Base-by-base conservation (phyloP, 2,888 invertebrate species). In the Aphelenchoides bicaudatus region DNA sequence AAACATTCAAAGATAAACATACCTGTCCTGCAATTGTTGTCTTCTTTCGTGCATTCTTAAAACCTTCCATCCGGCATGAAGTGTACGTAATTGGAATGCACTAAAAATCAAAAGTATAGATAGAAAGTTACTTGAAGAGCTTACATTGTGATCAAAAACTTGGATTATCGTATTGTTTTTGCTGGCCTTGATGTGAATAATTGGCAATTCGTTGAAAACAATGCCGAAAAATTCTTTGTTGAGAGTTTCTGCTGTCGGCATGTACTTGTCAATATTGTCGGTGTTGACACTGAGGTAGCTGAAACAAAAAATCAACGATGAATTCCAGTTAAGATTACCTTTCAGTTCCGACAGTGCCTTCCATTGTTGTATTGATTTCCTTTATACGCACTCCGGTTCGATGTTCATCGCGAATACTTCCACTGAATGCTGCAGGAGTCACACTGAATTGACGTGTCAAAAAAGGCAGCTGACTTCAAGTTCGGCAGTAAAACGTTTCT, bases 21-120 rank as follows among this genome's bases (percentile, higher is more conserved):
- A n/a, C n/a, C n/a, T 96, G 93, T 1, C 92, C 94, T 37, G 94
- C 94, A 74, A 94, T 88, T 79, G 91, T 93, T 3, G 94, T 94
- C 62, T 93, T 93, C 81, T 94, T 94, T 70, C 88, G 87, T 0
- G 91, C 87, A 80, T 93, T 90, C 81, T 91, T 92, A 78, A 92
- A 96, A 3, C 94, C 94, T 80, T 93, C 93, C 71, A 87, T 84
- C 0, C 93, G 92, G 30, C 73, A 72, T 19, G 76, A 76, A 8
- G 76, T 76, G 48, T 75, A 74, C 13, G 70, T 72, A 50, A 75
- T 67, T 27, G 31, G 19, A 13, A 54, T 60, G 27, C 6, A 34
- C 49, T 59, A 58, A 59, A 54, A 59, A 10, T 10, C 38, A 13
- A 19, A 23, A 43, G 43, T 23, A 8, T 28, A 16, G 16, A 13